Conservation (phyloP, 2,113 vertebrate genomes). For the Columbina picui region DNA sequence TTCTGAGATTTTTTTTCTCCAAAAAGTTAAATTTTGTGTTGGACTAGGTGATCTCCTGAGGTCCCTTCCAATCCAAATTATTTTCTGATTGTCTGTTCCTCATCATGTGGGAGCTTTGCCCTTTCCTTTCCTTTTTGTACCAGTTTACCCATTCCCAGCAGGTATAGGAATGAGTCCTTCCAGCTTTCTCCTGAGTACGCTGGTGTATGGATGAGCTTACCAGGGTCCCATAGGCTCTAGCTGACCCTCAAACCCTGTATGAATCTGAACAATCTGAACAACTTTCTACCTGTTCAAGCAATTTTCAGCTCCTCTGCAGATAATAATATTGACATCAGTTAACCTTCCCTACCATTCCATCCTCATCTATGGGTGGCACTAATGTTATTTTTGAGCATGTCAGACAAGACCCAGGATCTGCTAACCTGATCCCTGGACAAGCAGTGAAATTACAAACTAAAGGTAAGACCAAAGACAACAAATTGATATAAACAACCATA, state of each 20-base stretch:
- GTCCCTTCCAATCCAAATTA: neutral
- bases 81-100: neutral
- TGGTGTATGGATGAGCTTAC: neutral
- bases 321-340: neutral
- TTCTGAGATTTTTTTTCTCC: accelerated
- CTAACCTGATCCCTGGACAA: neutral
- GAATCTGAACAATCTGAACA: neutral
- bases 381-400: neutral
- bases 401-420: neutral
- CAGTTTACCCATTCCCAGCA: neutral
- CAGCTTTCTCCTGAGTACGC: neutral
- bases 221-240: neutral
- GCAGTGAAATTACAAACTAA: neutral
- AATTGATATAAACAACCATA: neutral
- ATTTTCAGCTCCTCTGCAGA: neutral
- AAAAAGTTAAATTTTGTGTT: neutral
- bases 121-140: neutral
- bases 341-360: neutral
- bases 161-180: neutral
- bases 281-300: neutral
- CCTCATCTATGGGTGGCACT: neutral
- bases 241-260: neutral
- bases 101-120: neutral
- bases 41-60: neutral
- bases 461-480: neutral